These are phyloP conservation scores for Pseudochirops cupreus DNA, from an alignment of 2,797 vertebrate species.

Conservation along the genomic window DNA sequence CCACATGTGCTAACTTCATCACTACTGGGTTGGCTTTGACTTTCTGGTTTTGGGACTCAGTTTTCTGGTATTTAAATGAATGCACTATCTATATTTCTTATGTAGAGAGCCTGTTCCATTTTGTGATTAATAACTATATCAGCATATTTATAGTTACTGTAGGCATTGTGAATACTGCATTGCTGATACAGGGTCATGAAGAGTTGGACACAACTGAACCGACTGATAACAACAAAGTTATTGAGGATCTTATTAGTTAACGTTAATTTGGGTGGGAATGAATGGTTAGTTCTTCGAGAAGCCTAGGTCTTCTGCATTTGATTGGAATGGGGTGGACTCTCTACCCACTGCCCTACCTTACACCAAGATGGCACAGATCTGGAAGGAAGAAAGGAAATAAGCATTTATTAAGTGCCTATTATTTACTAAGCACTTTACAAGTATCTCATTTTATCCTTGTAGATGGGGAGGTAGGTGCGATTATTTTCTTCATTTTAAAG, in stretches of 20 bases:
- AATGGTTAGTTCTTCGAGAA: neutral
- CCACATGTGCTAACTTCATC: no score
- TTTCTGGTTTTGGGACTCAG: no score
- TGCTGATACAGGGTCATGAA: no score
- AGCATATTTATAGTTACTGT: no score
- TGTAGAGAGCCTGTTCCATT: no score
- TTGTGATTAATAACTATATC: no score
- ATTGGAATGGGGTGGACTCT: neutral
- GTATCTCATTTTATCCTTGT: neutral
- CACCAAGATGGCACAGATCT: neutral
- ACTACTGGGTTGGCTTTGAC: no score
- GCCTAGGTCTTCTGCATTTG: neutral
- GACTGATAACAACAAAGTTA: neutral
- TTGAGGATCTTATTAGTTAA: neutral
- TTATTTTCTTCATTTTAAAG: neutral
- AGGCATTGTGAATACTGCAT: no score
- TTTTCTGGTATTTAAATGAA: no score
- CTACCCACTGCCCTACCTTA: neutral
- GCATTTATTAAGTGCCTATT: neutral
- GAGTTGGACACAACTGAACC: neutral
- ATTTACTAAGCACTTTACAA: neutral
- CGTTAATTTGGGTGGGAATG: neutral
- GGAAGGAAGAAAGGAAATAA: neutral
- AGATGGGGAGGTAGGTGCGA: neutral
- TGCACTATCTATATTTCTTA: no score